Evolutionary conservation across 2,113 vertebrate genomes (phyloP).

Genomic region (Channa maculata): DNA sequence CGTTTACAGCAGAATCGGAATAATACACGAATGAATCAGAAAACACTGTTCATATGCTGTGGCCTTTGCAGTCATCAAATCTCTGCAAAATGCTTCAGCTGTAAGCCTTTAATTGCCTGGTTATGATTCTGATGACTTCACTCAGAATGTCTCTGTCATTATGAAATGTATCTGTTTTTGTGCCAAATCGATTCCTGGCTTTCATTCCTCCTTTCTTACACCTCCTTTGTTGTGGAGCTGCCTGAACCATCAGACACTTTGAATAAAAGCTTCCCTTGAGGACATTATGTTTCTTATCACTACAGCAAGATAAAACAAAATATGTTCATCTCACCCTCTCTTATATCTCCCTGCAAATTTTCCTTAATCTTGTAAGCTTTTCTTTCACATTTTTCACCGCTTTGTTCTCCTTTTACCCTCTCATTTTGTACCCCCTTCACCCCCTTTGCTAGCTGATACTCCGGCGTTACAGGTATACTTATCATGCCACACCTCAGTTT

Average conservation of each 20-base stretch:
- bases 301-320: constrained; percentile 24
- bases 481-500: background rate
- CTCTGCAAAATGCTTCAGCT: background rate
- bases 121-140: background rate
- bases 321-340: constrained; percentile 1
- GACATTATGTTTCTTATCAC: constrained; percentile 26
- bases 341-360: background rate
- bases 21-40: too few species aligned
- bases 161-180: constrained; percentile 12
- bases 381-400: too few species aligned
- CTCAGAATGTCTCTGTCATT: background rate
- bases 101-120: background rate
- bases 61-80: too few species aligned
- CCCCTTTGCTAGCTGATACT: constrained; percentile 1
- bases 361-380: constrained; percentile 27
- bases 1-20: too few species aligned
- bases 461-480: constrained; percentile 1
- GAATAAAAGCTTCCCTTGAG: constrained; percentile 26
- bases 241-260: constrained; percentile 14
- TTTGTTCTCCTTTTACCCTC: too few species aligned
- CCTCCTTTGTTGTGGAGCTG: constrained; percentile 32
- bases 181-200: constrained; percentile 16
- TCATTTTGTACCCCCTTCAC: background rate
- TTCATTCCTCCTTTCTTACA: background rate
- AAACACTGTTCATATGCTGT: too few species aligned